These are phyloP conservation scores for Pteropus rufus DNA, from an alignment of 2,797 vertebrate species.

Conservation along the genomic window DNA sequence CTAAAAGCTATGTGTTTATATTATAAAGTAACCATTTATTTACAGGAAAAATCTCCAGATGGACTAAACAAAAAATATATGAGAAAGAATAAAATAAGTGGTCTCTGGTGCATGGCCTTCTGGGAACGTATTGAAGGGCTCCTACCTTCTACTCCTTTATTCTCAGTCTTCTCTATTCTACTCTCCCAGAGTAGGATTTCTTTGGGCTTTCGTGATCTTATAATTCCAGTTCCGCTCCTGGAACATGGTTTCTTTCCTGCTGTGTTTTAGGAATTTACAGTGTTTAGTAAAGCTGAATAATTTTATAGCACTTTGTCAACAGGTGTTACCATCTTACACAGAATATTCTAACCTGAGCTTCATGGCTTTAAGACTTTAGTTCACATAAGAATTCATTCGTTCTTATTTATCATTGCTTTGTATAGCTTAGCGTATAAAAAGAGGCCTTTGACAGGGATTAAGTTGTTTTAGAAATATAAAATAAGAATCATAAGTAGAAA, in stretches of 20 bases:
- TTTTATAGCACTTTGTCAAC: not conserved
- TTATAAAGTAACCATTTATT: constrained; percentile 30
- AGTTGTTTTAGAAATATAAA: constrained; percentile 34
- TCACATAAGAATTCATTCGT: not conserved
- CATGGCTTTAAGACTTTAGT: not conserved
- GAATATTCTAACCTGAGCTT: not conserved
- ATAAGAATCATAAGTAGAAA: constrained; percentile 17
- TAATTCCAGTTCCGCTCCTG: not conserved
- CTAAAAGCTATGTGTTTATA: not conserved
- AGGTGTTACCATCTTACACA: not conserved
- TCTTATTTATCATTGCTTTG: not conserved
- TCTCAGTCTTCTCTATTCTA: not conserved
- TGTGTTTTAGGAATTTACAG: not conserved
- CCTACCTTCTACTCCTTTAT: not conserved
- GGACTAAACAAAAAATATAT: constrained; percentile 20
- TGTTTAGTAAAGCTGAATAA: not conserved
- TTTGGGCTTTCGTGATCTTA: constrained; percentile 11
- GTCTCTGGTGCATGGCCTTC: not conserved
- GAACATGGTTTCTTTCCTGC: not conserved
- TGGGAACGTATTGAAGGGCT: not conserved
- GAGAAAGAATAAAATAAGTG: not conserved
- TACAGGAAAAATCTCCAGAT: not conserved
- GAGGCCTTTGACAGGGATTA: not conserved
- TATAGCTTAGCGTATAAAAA: not conserved
- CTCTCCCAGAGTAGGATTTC: not conserved